Conservation (phyloP, 2,113 vertebrate species). For the Perognathus longimembris region DNA sequence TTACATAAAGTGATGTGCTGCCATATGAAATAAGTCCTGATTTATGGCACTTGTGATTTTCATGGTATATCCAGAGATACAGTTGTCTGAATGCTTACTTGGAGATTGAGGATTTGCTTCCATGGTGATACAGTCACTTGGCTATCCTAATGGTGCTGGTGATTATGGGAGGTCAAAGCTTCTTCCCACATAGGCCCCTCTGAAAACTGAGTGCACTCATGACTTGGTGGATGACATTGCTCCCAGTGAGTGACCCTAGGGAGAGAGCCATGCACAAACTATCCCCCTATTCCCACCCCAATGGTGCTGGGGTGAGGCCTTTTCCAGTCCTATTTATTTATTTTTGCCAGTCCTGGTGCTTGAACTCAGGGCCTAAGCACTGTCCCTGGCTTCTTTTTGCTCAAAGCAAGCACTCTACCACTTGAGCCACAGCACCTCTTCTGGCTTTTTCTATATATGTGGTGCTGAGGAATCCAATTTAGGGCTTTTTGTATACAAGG, state of each 20-base stretch:
- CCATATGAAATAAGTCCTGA: background rate
- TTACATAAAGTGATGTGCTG: background rate
- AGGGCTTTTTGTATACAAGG: no score
- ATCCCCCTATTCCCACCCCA: no score
- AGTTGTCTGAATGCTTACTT: background rate
- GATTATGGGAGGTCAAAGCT: background rate
- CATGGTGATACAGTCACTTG: background rate
- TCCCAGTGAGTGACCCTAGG: background rate
- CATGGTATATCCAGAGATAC: background rate
- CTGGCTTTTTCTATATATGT: no score
- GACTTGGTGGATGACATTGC: background rate
- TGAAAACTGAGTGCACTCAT: background rate
- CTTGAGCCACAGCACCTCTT: no score
- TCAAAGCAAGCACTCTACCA: no score
- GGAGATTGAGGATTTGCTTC: background rate
- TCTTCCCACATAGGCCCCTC: background rate
- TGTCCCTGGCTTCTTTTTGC: no score
- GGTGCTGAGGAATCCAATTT: no score
- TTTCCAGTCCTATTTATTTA: no score
- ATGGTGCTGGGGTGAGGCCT: no score
- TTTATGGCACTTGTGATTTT: conserved; percentile 38
- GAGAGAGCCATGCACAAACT: background rate
- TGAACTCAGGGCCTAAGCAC: no score
- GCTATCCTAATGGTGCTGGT: background rate
- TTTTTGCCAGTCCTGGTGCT: no score